Base-by-base conservation (phyloP, 1,140 invertebrate species). In the Heliothis subflexa region DNA sequence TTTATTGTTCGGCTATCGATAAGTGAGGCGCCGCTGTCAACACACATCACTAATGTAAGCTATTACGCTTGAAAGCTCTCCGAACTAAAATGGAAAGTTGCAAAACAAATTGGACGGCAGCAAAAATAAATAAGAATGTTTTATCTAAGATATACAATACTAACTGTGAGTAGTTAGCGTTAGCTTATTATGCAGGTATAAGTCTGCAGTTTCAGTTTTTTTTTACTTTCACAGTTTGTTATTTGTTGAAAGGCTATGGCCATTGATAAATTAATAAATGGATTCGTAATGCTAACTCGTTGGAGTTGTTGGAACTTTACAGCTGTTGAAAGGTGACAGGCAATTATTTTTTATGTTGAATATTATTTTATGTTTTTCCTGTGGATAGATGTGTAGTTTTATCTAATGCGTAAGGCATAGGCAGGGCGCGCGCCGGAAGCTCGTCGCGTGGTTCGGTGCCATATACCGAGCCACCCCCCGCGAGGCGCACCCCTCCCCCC, bases 1-100 rank as follows among this genome's bases (percentile, higher is more conserved):
- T 84, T 82, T 81, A 83, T 83, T 82, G 78, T 84, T 81, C 68
- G 76, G 66, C 13, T 85, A 81, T 85, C 77, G 85, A 84, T 84
- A 86, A 81, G 78, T 73, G 81, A 80, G 80, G 84, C 81, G 78
- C 78, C 66, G 74, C 71, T 73, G 54, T 79, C 83, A 59, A 16
- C 68, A 54, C 62, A 52, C 57, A 61, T 78, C 64, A 78, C 75
- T 71, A 75, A 80, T 76, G 64, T 57, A 66, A 73, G 49, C 9
- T 77, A 77, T 75, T 73, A 62, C 40, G 57, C n/a, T 64, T 16
- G 57, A 62, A 62, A 49, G 25, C 25, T 59, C 71, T 49, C 71
- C 11, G 33, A 54, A 71, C 68, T 71, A 71, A 71, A 71, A 71
- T 55, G 68, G 68, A 71, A 71, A 71, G 68, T 52, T 55, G 68